Percentiles rank a stretch among this genome's conserved stretches.
Evolutionary conservation across 2,113 vertebrate genomes (phyloP).

Genomic region (Rhipidura dahli): DNA sequence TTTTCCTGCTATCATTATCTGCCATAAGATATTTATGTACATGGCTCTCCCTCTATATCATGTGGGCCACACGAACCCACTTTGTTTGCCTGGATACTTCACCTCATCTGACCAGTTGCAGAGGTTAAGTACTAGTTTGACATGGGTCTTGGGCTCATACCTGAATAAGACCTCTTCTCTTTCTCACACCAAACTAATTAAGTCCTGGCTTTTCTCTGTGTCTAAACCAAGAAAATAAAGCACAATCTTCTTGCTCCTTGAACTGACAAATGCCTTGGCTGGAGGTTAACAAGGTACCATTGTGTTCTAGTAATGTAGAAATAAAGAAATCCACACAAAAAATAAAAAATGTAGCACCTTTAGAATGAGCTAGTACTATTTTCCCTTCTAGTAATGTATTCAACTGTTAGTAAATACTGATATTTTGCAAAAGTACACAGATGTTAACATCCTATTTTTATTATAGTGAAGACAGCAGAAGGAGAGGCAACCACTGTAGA

Average conservation of each 20-base stretch:
- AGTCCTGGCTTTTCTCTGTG: not conserved
- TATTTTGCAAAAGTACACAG: not conserved
- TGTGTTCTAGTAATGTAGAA: not conserved
- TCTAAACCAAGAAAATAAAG: not conserved
- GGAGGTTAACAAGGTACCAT: not conserved
- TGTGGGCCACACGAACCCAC: accelerated
- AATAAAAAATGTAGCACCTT: not conserved
- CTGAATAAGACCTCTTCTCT: not conserved
- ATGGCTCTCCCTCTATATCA: not conserved
- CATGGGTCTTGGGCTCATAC: accelerated
- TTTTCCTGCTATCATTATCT: not conserved
- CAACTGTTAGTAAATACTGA: not conserved
- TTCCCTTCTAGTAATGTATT: not conserved
- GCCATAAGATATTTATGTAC: not conserved
- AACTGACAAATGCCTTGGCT: not conserved
- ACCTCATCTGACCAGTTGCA: not conserved
- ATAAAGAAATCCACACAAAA: not conserved
- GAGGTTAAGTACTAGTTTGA: not conserved
- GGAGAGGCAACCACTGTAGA: not conserved
- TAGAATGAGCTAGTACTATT: not conserved
- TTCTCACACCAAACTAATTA: not conserved
- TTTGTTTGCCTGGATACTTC: not conserved
- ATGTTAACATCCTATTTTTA: not conserved
- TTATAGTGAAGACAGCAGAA: not conserved
- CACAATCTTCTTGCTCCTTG: not conserved